Percentiles rank a stretch among this genome's conserved stretches.
Conservation (phyloP, 2,797 vertebrate genomes). For the Cossypha dichroa region DNA sequence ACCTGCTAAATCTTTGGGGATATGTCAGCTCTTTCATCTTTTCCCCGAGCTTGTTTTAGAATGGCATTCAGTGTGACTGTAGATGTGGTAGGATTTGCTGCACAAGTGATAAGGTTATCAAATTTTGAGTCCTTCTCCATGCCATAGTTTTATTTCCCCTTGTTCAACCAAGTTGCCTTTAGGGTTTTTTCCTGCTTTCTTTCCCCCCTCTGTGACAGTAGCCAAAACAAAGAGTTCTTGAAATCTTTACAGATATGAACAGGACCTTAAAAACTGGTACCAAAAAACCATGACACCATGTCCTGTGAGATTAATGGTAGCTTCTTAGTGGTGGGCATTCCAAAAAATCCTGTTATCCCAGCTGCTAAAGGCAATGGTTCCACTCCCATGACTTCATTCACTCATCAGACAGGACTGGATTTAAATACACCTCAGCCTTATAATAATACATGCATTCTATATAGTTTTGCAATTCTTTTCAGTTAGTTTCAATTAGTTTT, state of each 20-base stretch:
- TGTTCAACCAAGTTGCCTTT: neutral
- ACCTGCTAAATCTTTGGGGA: slow-evolving; percentile 53
- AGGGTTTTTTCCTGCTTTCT: neutral
- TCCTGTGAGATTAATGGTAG: neutral
- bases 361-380: neutral
- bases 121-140: neutral
- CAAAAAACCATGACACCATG: neutral
- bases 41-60: slow-evolving; percentile 57
- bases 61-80: slow-evolving; percentile 27
- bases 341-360: neutral
- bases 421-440: neutral
- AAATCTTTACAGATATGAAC: neutral
- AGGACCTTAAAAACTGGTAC: neutral
- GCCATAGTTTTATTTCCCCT: neutral
- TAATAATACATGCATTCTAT: neutral
- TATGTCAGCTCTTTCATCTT: slow-evolving; percentile 69
- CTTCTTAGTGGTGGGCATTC: neutral
- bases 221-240: neutral
- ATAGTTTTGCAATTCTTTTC: neutral
- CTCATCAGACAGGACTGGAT: neutral
- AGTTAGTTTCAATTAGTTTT: no score
- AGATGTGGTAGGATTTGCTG: neutral
- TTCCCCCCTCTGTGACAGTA: neutral
- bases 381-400: neutral
- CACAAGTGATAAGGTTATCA: slow-evolving; percentile 57